Evolutionary conservation across 2,797 vertebrate genomes (phyloP), one percentile per base, ranked within the genome.

Genomic region (Setipinna tenuifilis): DNA sequence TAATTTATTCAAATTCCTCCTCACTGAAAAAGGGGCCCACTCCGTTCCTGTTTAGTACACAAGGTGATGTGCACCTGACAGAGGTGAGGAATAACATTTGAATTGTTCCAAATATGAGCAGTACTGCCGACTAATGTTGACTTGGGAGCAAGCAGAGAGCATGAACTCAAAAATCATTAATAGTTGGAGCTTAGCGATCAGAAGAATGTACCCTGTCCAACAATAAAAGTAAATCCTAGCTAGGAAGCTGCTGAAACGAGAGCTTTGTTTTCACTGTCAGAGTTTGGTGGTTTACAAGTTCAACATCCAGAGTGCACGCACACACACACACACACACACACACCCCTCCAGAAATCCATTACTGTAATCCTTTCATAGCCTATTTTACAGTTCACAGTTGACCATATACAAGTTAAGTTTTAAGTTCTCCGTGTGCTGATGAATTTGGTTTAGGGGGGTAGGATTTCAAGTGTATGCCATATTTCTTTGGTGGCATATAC

Each of bases 241-340:
- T 17, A 10, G 31, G 25, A 31, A 61, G 80, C 17, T 31, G 57
- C 16, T 87, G 58, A 61, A 88, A 82, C 16, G 84, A 59, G 11
- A 41, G 59, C 82, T 87, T 82, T 89, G 88, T 88, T 83, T 58
- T 14, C 78, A 54, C 41, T 48, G 71, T 4, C 11, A 3, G 44
- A 35, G 46, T 78, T 61, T 83, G 54, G 46, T 17, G n/a, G 41
- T 71, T 3, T 31, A 81, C 28, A n/a, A 16, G 23, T 1, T 28
- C 23, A 2, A 1, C 62, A 9, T 11, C 61, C 61, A 62, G 21
- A 23, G n/a, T n/a, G 10, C 65, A 68, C 50, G 9, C 50, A 54
- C 7, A 9, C 50, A 54, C 2, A 3, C 65, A 28, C 65, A 23
- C 21, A 65, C 61, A 54, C 50, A 54, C 61, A 65, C n/a, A 10